These are phyloP conservation scores for Myotis daubentonii DNA, from an alignment of 2,797 vertebrate genomes.

Conservation along the genomic window DNA sequence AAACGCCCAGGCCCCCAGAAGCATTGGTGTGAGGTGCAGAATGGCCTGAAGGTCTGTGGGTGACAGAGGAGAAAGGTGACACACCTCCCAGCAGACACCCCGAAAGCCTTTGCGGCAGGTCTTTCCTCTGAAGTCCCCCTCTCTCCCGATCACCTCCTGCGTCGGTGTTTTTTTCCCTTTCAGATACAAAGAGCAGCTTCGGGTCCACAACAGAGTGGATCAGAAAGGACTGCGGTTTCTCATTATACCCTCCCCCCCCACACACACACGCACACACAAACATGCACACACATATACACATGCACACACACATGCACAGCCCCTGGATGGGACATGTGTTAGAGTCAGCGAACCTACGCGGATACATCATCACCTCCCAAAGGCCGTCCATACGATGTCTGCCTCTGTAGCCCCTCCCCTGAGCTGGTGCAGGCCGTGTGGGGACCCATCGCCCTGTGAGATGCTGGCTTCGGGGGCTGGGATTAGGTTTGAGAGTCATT, in stretches of 20 bases:
- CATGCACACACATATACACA: fast-evolving
- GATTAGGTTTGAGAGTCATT: background rate
- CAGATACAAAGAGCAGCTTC: background rate
- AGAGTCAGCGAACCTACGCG: fast-evolving
- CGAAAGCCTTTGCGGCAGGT: background rate
- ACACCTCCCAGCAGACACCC: fast-evolving
- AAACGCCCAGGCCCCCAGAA: background rate
- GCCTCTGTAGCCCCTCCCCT: background rate
- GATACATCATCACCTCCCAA: background rate
- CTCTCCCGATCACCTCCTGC: background rate
- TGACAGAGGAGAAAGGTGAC: background rate
- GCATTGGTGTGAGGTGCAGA: background rate
- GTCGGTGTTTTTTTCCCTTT: background rate
- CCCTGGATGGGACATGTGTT: background rate
- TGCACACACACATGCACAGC: background rate
- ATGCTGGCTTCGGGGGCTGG: background rate
- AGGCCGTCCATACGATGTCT: background rate
- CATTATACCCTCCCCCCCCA: fast-evolving
- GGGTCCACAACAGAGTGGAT: background rate
- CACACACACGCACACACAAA: fast-evolving
- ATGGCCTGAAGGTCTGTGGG: fast-evolving
- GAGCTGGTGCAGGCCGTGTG: background rate
- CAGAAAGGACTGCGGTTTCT: background rate
- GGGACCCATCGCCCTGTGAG: background rate
- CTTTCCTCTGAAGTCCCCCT: background rate